Base-by-base conservation (phyloP, 2,113 vertebrate species). In the Mola mola region DNA sequence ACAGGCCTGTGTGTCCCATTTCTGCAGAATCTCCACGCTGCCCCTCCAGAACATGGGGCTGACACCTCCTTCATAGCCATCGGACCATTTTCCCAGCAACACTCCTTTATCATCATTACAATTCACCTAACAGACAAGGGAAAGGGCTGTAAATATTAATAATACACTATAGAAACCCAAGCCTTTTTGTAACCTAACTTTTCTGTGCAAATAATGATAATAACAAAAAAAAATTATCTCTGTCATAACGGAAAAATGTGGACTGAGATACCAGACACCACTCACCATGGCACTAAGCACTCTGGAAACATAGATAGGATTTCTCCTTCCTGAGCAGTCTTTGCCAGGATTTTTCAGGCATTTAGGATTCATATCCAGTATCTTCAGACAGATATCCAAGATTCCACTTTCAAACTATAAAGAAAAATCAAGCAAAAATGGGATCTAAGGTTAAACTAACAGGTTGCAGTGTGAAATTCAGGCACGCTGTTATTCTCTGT, bases 271-370 rank as follows among this genome's bases (percentile, higher is more conserved):
- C 16, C 2, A 21, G 13, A 66, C 22, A 19, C 12, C 28, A 38
- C 69, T 21, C 22, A 96, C 96, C 96, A 98, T 98, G 47, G 85
- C 91, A 22, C 95, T 98, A 40, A 98, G 91, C 67, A 96, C 94
- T 74, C 96, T 87, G 80, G 92, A 87, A 1, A 98, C 85, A 4
- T 98, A 96, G 26, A 95, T 67, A 0, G 95, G 93, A 65, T 91
- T 93, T 3, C 89, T 90, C 75, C 96, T 93, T 13, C 90, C 92
- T 4, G 93, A 93, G 62, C 88, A 93, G 22, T 97, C 95, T 19
- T 82, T 84, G 44, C 87, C 58, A 22, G 94, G 88, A 38, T 95
- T 86, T 41, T 21, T 74, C 69, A 91, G 60, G 83, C 86, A 94
- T 74, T 95, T 97, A 60, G 96, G 96, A 86, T 94, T 96, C 66